Conservation (phyloP, 2,888 invertebrate genomes). For the Melanotus villosus region DNA sequence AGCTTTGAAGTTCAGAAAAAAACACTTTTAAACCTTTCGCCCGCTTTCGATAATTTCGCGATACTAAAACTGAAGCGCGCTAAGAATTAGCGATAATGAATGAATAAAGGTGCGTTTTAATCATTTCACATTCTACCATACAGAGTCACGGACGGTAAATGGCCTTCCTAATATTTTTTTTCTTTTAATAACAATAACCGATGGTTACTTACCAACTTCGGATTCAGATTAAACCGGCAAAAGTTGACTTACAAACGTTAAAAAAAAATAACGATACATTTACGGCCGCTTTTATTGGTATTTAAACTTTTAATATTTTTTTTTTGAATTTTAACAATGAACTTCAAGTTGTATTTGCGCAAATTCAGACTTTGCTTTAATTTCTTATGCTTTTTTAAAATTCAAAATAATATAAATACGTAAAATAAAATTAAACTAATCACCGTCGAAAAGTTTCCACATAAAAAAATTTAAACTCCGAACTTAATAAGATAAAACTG, state of each 20-base stretch:
- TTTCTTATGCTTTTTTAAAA: not conserved
- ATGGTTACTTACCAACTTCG: not conserved
- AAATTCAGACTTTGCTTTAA: not conserved
- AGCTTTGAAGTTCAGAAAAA: too few species aligned
- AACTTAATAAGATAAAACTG: slow-evolving; percentile 13
- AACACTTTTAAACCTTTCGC: not conserved
- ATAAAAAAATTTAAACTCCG: slow-evolving; percentile 6
- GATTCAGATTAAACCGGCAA: not conserved
- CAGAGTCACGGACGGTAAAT: not conserved
- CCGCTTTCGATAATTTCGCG: not conserved
- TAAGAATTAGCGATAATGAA: not conserved
- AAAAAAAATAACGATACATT: too few species aligned
- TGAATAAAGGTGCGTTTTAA: slow-evolving; percentile 10
- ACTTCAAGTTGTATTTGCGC: not conserved
- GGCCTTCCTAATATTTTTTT: not conserved
- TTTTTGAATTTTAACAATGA: too few species aligned
- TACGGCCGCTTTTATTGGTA: too few species aligned
- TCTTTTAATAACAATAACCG: not conserved
- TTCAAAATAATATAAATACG: too few species aligned
- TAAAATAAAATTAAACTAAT: too few species aligned
- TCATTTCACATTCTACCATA: slow-evolving; percentile 11
- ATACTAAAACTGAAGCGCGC: not conserved
- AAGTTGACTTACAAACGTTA: not conserved
- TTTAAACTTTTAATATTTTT: too few species aligned
- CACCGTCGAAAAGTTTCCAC: too few species aligned